Base-by-base conservation (phyloP, 2,888 invertebrate species). In the Trissoscelio sp. region DNA sequence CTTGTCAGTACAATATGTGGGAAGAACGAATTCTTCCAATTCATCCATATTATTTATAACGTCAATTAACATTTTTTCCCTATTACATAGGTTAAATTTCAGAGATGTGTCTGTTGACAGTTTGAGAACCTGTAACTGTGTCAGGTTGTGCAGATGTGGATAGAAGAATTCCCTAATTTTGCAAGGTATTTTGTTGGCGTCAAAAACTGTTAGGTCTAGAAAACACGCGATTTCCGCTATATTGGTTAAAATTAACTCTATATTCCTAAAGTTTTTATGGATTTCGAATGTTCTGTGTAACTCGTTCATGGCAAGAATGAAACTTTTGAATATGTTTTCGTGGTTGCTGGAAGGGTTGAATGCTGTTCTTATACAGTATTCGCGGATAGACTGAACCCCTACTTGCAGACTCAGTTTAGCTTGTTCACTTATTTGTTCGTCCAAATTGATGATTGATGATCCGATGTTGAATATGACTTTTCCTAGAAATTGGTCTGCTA, bases 401-500 rank as follows among this genome's bases (percentile, higher is more conserved):
- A 28, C 3, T 3, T 28, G 28, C 3, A 28, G 6, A 28, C 6
- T 6, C 28, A 28, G 3, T 6, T 28, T 28, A 28, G 3, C 28
- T 28, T 5, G 28, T 28, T 28, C 6, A 28, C 28, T n/a, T n/a
- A 28, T 28, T 28, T 28, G 28, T 28, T 28, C 28, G 6, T 46
- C 16, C 11, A 16, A 46, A 6, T 9, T 12, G 14, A 14, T 18
- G 3, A 51, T 51, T 3, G 11, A 6, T 39, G 39, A n/a, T 39
- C n/a, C 39, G 3, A 12, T 12, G 12, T 51, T 51, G n/a, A 51
- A 22, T 3, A 51, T 51, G 6, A 22, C 11, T 18, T 2, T 9
- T 51, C 22, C 48, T 7, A 51, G n/a, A 24, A 51, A 51, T n/a
- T 22, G 9, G 48, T 51, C 48, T 18, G 48, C 48, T 0, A 22